phyloP scores from a whole-genome alignment of 2,797 vertebrate genomes.

The Syngnathus rostellatus region DNA sequence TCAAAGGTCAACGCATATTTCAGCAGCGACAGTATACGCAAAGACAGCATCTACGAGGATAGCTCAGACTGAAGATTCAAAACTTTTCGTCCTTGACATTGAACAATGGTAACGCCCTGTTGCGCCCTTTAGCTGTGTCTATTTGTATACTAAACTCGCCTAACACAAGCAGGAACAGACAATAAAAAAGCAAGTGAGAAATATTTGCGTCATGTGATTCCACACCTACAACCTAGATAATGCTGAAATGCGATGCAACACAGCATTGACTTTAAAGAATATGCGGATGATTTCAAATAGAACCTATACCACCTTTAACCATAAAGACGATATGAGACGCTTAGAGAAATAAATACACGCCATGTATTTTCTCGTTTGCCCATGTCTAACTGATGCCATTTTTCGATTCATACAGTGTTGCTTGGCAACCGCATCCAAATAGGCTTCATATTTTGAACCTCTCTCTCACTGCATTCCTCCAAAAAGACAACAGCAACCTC shows the following conservation, averaged over 20 bases:
- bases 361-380: not conserved
- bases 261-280: too few species aligned
- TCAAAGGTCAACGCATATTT: not conserved
- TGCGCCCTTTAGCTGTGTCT: not conserved
- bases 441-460: not conserved
- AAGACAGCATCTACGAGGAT: not conserved
- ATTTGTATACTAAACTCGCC: too few species aligned
- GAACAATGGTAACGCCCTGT: not conserved
- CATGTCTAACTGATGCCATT: not conserved
- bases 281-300: not conserved
- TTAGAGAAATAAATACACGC: not conserved
- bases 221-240: too few species aligned
- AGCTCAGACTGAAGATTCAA: not conserved
- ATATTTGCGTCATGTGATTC: too few species aligned
- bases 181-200: too few species aligned
- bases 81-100: not conserved
- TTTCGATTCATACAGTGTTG: not conserved
- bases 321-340: not conserved
- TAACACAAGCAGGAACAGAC: too few species aligned
- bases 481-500: not conserved
- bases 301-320: not conserved
- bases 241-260: too few species aligned
- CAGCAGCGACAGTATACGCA: not conserved
- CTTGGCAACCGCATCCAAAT: not conserved
- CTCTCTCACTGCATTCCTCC: not conserved